These are phyloP conservation scores for Leptodirus hochenwartii DNA, from an alignment of 2,888 invertebrate genomes.

Conservation along the genomic window DNA sequence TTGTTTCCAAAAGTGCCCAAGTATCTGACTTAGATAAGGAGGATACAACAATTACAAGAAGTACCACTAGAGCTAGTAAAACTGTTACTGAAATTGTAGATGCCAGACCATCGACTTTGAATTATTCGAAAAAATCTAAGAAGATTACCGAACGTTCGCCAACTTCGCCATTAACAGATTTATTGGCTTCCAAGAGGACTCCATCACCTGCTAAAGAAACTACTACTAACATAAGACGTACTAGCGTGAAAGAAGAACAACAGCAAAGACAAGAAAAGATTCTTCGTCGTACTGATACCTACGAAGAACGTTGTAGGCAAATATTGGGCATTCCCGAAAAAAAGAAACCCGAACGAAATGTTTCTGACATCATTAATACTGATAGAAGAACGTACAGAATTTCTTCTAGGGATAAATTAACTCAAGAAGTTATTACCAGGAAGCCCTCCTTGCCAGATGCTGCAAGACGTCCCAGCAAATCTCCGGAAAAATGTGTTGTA, in stretches of 20 bases:
- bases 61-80: too few relatives aligned
- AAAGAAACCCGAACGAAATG: conserved; percentile 15
- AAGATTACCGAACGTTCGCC: conserved; percentile 21
- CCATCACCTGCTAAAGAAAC: conserved; percentile 10
- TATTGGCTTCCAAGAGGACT: conserved; percentile 3
- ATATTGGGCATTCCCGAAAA: conserved; percentile 44
- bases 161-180: conserved; percentile 17
- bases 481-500: too few relatives aligned
- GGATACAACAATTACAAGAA: too few relatives aligned
- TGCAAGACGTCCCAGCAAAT: too few relatives aligned
- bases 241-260: conserved; percentile 6
- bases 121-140: conserved; percentile 16
- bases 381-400: conserved; percentile 7
- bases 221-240: conserved; percentile 6
- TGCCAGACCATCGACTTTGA: conserved; percentile 15
- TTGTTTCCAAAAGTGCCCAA: conserved; percentile 16
- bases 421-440: conserved; percentile 7
- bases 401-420: conserved; percentile 11
- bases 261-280: conserved; percentile 14
- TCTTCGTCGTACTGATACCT: conserved; percentile 48
- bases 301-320: conserved; percentile 51
- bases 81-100: conserved; percentile 4
- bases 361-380: conserved; percentile 8
- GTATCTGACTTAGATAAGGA: conserved; percentile 23
- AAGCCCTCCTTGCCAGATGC: too few relatives aligned